Base-by-base conservation (phyloP, 64 coral and sea anemone species). In the Montipora foliosa region DNA sequence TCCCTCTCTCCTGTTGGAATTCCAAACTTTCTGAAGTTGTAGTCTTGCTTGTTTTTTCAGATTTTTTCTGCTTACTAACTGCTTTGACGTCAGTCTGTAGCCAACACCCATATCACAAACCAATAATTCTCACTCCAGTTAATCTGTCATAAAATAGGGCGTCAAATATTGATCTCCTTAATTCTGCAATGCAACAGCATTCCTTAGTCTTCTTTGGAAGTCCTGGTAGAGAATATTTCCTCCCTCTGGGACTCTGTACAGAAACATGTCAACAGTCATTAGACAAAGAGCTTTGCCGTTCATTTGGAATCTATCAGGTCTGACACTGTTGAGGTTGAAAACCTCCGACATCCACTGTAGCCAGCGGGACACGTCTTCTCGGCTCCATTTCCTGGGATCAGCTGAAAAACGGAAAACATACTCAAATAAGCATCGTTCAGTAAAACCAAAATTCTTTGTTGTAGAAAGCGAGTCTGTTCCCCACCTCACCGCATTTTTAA, bases 231-330 rank as follows among this genome's bases (percentile, higher is more conserved):
- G 87, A 8, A 98, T 77, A 22, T 91, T 98, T n/a, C 96, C 96
- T 5, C 96, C 96, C 2, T 98, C 93, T 0, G 96, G 96, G 11
- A 98, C 96, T 29, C 96, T 81, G 52, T 95, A 98, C 51, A 98
- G 44, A 45, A 98, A 98, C 96, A 98, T 98, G 75, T 98, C 96
- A 19, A 95, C 79, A 3, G 96, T 98, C 96, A 98, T 98, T 2
- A 98, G 80, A 75, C 96, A 98, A 11, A 98, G 76, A 14, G 93
- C 96, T 81, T 98, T 98, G 75, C 96, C 96, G 66, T 98, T 98
- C 96, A 98, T 98, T 91, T 98, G 93, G 44, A 98, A 98, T 85
- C 96, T 75, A 58, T 98, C 96, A 2, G 94, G 96, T 64, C 93
- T 95, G n/a, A 98, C 69, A 8, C 89, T 81, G 0, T 78, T 74